Percentiles rank a stretch among this genome's conserved stretches.
These are phyloP conservation scores for Antigone vipio DNA, from an alignment of 2,113 vertebrate genomes.

Conservation along the genomic window DNA sequence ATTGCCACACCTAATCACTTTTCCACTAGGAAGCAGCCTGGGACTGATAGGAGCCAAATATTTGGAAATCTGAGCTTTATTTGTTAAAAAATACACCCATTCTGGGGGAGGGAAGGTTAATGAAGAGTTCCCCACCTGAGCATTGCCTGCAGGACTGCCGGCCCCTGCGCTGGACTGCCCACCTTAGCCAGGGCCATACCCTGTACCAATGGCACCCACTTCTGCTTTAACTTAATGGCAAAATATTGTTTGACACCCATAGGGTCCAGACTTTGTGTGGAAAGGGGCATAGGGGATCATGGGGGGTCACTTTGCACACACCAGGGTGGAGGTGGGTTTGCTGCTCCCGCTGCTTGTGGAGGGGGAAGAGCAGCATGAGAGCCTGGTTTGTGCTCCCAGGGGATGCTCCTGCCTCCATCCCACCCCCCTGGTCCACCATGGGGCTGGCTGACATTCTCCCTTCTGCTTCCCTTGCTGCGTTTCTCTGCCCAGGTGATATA, in stretches of 20 bases:
- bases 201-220: accelerated
- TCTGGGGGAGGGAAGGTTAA: neutral
- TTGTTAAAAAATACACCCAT: neutral
- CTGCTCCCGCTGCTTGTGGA: accelerated
- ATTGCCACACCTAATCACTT: neutral
- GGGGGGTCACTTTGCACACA: accelerated
- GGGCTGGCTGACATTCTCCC: neutral
- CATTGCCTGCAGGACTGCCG: neutral
- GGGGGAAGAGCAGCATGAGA: neutral
- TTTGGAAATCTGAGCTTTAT: neutral
- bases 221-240: neutral
- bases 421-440: accelerated
- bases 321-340: neutral
- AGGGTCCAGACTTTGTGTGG: neutral
- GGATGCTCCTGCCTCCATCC: neutral
- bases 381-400: neutral
- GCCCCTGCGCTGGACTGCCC: neutral
- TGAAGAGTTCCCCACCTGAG: neutral
- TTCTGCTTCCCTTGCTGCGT: neutral
- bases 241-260: neutral
- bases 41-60: constrained; percentile 21
- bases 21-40: neutral
- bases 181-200: neutral
- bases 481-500: constrained; percentile 87
- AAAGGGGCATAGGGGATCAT: neutral